Base-by-base conservation (phyloP, 2,113 vertebrate genomes). In the Cebidichthys violaceus region DNA sequence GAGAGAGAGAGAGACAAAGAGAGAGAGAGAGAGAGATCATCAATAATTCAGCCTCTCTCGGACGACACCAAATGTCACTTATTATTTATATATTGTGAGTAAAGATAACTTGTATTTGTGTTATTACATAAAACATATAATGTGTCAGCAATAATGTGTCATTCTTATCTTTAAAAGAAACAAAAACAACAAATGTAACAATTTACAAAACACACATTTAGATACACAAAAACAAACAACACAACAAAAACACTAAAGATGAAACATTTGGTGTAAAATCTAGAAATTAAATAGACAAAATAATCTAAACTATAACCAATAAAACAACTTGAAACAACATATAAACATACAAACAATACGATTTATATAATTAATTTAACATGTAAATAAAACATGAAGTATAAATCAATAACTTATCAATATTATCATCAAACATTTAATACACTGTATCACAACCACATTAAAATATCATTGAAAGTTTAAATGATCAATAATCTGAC, bases 11-110 rank as follows among this genome's bases (percentile, higher is more conserved):
- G 24, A 57, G 11, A 57, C 10, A 55, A 9, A 55, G n/a, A 24
- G n/a, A 55, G n/a, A 55, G 1, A 55, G 8, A 24, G 54, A 24
- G 55, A 29, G 11, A 59, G 55, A 24, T 66, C 15, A 86, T 91
- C 65, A 87, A 92, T 92, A 84, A 89, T 92, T 87, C 68, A 91
- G 37, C 67, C 18, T 76, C 9, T 2, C 68, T 80, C 15, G 6
- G 15, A 54, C 70, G 1, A 74, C 37, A 45, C 66, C 20, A 15
- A 33, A 9, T 2, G 55, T 15, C 24, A 31, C 17, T 31, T 60
- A 60, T 60, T 60, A 60, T 60, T 60, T 60, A 60, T 60, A 60
- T 31, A 33, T 33, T 18, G 7, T 9, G 9, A 29, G 9, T 55
- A 59, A 61, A 61, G 9, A 35, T 11, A 10, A 62, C 60, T 62